These are phyloP conservation scores for Phrynocephalus vlangalii DNA, from an alignment of 2,797 vertebrate species.

Conservation along the genomic window DNA sequence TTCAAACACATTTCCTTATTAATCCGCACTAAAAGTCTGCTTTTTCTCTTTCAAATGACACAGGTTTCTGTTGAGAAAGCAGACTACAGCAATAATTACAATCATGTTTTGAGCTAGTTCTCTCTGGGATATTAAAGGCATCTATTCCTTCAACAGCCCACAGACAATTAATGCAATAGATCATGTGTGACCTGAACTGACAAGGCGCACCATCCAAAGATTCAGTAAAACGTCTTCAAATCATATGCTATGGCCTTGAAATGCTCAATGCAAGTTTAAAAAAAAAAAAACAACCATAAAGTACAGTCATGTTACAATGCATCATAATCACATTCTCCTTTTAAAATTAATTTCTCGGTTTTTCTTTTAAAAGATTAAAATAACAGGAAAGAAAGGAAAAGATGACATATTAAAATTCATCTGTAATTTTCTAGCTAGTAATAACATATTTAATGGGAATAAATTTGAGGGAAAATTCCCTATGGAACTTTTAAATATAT, in stretches of 20 bases:
- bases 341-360: conserved; percentile 11
- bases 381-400: neutral
- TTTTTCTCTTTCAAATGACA: neutral
- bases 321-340: conserved; percentile 22
- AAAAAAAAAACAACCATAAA: neutral
- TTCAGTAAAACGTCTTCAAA: neutral
- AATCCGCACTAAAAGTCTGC: neutral
- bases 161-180: conserved; percentile 62
- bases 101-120: conserved; percentile 28
- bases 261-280: conserved; percentile 23
- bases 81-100: conserved; percentile 39
- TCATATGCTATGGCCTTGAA: neutral
- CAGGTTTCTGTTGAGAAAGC: conserved; percentile 32
- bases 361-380: conserved; percentile 5
- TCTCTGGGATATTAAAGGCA: conserved; percentile 43
- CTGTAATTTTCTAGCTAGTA: conserved; percentile 3
- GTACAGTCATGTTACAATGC: conserved; percentile 8
- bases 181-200: conserved; percentile 41
- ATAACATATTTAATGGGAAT: neutral
- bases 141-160: conserved; percentile 37
- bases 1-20: conserved; percentile 27
- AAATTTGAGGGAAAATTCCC: neutral
- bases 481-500: conserved; percentile 3
- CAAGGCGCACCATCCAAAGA: conserved; percentile 24
- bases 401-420: conserved; percentile 5